Conservation (phyloP, 2,113 vertebrate species). For the Martes martes region DNA sequence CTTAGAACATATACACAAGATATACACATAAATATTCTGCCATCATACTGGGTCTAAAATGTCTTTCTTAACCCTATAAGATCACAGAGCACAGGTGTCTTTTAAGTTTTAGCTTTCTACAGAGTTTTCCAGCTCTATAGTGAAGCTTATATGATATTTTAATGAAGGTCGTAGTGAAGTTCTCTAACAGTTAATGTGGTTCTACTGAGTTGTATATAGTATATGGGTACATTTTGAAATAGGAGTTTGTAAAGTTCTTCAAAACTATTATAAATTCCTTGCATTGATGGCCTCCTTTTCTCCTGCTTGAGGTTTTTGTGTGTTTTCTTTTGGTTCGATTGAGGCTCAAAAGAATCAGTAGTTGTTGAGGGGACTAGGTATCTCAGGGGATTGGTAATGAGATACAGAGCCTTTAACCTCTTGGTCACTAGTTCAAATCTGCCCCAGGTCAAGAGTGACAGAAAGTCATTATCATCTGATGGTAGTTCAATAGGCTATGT, state of each 20-base stretch:
- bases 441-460: slow-evolving; percentile 72
- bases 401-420: slow-evolving; percentile 70
- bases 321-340: not conserved
- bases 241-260: not conserved
- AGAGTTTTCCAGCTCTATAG: not conserved
- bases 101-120: not conserved
- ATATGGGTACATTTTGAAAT: not conserved
- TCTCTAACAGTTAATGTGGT: not conserved
- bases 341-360: not conserved
- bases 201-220: not conserved
- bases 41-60: not conserved
- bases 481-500: slow-evolving; percentile 58
- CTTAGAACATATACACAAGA: not conserved
- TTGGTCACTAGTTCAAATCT: slow-evolving; percentile 68
- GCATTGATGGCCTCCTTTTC: not conserved
- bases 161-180: not conserved
- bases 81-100: not conserved
- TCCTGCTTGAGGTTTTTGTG: not conserved
- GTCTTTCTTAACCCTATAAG: not conserved
- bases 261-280: not conserved
- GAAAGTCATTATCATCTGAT: slow-evolving; percentile 74
- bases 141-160: not conserved
- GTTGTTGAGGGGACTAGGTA: not conserved
- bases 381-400: slow-evolving; percentile 62
- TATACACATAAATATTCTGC: not conserved